Conservation (phyloP, 2,797 vertebrate genomes). For the Acanthopagrus latus region DNA sequence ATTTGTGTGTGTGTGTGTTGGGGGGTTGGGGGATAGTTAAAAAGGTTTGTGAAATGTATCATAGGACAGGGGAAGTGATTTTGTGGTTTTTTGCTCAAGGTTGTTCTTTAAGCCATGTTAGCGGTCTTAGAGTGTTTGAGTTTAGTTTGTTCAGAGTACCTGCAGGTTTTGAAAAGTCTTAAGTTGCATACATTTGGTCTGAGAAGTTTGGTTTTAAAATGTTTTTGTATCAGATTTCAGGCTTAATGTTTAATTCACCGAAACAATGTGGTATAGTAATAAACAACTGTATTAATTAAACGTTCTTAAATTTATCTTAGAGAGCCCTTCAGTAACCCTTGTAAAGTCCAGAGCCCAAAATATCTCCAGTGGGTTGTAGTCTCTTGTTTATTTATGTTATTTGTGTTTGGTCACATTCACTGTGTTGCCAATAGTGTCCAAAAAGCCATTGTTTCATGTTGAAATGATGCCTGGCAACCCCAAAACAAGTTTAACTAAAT, state of each 20-base stretch:
- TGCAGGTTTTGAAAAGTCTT: not conserved
- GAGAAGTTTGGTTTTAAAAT: not conserved
- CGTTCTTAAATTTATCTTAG: too few species aligned
- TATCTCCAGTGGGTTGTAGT: too few species aligned
- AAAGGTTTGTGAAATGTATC: conserved; percentile 25
- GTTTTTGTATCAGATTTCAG: not conserved
- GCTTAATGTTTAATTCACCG: not conserved
- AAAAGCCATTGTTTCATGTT: too few species aligned
- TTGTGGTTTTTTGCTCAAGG: not conserved
- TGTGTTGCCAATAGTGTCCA: too few species aligned
- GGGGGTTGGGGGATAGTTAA: not conserved
- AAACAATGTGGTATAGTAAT: too few species aligned
- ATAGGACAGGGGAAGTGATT: conserved; percentile 1
- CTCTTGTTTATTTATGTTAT: too few species aligned
- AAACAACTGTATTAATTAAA: too few species aligned
- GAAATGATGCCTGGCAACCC: too few species aligned
- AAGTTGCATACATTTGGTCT: not conserved
- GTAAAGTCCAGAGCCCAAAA: too few species aligned
- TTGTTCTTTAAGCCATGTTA: conserved; percentile 7
- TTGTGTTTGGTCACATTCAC: too few species aligned
- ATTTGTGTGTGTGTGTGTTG: conserved; percentile 1
- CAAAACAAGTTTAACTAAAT: too few species aligned
- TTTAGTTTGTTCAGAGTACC: not conserved
- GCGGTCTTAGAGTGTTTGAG: not conserved
- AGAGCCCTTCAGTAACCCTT: too few species aligned